Evolutionary conservation across 1,140 invertebrate species (phyloP).

Genomic region (Yoshiicerus persimilis): DNA sequence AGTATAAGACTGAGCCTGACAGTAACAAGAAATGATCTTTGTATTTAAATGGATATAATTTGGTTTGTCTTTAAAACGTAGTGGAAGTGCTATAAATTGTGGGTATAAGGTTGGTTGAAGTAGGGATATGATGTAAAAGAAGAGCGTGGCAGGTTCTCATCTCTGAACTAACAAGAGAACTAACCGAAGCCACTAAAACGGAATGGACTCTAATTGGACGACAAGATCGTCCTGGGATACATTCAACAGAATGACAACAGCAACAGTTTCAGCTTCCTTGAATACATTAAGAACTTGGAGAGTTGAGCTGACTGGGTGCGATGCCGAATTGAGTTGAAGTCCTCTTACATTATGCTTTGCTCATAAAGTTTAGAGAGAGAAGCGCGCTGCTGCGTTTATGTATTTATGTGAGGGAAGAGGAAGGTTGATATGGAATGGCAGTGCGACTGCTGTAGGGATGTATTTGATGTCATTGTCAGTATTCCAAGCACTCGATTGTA

Average conservation of each 20-base stretch:
- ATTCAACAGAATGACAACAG: constrained; percentile 22
- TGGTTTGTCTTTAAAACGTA: neutral
- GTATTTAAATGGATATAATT: neutral
- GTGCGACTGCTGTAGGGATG: neutral
- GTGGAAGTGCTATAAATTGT: neutral
- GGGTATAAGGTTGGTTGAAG: neutral
- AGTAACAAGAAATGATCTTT: too few species aligned
- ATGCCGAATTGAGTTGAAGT: neutral
- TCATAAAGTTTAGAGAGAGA: neutral
- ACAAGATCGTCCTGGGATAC: constrained; percentile 1
- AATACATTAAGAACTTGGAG: neutral
- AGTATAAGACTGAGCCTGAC: too few species aligned
- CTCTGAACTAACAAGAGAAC: neutral
- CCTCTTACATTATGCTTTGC: neutral
- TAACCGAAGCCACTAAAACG: neutral
- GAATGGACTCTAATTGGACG: neutral
- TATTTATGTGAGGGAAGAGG: neutral
- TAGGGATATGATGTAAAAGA: neutral
- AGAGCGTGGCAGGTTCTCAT: neutral
- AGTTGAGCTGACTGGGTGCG: too few species aligned
- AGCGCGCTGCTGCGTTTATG: neutral
- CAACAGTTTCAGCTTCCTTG: constrained; percentile 10
- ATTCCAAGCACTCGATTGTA: neutral
- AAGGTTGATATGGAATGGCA: neutral
- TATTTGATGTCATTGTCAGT: neutral